A percentile compares a stretch with the other conserved stretches of the same genome.
phyloP scores from a whole-genome alignment of 2,888 invertebrate species.

The Ellobium chinense region DNA sequence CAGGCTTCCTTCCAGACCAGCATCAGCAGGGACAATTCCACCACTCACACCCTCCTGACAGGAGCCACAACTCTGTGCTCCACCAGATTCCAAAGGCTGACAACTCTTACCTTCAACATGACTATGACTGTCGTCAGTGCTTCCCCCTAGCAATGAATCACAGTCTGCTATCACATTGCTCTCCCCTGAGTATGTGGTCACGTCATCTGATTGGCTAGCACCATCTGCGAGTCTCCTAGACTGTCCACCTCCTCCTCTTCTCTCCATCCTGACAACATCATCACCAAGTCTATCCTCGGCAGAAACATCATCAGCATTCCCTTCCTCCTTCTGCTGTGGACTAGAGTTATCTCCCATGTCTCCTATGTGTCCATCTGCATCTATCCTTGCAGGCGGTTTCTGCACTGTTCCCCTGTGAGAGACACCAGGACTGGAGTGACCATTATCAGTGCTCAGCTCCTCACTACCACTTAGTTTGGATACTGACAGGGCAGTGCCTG shows the following conservation, averaged over 20 bases:
- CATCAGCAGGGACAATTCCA: background rate
- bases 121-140: background rate
- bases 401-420: background rate
- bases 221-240: background rate
- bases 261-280: background rate
- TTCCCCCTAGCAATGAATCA: conserved; percentile 18
- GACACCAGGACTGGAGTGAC: background rate
- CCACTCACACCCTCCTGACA: background rate
- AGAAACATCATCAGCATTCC: background rate
- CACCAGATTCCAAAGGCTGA: background rate
- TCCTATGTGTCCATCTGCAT: background rate
- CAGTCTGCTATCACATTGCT: conserved; percentile 29
- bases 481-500: background rate
- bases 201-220: background rate
- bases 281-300: background rate
- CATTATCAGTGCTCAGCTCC: background rate
- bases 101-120: conserved; percentile 20
- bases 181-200: conserved; percentile 19
- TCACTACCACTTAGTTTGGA: background rate
- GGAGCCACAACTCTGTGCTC: background rate
- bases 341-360: background rate
- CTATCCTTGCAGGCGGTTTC: background rate
- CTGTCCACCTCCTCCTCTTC: background rate
- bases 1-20: background rate
- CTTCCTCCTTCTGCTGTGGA: too few relatives aligned